These are phyloP conservation scores for Atta cephalotes DNA, from an alignment of 1,140 invertebrate species.

Conservation along the genomic window DNA sequence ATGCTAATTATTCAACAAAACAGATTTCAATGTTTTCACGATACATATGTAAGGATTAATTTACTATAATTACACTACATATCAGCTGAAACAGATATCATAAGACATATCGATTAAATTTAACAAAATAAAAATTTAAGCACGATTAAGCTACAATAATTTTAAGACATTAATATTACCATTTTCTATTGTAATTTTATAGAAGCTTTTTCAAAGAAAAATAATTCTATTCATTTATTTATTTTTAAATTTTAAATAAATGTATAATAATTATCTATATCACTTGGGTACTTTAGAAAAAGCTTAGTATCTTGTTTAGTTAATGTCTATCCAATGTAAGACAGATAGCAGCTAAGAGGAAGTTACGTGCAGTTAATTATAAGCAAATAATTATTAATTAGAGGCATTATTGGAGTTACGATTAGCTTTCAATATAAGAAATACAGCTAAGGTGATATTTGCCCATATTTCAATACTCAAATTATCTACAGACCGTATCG, in stretches of 20 bases:
- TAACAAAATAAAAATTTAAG: not conserved
- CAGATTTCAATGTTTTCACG: not conserved
- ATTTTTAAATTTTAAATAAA: not conserved
- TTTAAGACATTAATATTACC: not conserved
- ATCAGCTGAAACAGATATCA: not conserved
- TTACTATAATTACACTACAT: not conserved
- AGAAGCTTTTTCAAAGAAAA: not conserved
- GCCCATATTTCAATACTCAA: constrained; percentile 21
- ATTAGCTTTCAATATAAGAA: constrained; percentile 39
- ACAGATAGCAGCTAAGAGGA: not conserved
- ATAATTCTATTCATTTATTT: not conserved
- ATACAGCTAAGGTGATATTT: not conserved
- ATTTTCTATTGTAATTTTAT: not conserved
- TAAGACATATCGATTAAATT: not conserved
- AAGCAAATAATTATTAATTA: not conserved
- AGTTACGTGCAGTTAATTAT: constrained; percentile 20
- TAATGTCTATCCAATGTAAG: not conserved
- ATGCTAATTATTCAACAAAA: not conserved
- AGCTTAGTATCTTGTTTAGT: too few relatives aligned
- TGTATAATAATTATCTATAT: not conserved
- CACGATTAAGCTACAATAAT: not conserved
- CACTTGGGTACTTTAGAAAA: not conserved
- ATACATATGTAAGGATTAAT: constrained; percentile 37
- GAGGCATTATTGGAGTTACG: not conserved
- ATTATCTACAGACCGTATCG: constrained; percentile 50